These are phyloP conservation scores for Terrapene triunguis DNA, from an alignment of 2,113 vertebrate genomes.

Conservation along the genomic window DNA sequence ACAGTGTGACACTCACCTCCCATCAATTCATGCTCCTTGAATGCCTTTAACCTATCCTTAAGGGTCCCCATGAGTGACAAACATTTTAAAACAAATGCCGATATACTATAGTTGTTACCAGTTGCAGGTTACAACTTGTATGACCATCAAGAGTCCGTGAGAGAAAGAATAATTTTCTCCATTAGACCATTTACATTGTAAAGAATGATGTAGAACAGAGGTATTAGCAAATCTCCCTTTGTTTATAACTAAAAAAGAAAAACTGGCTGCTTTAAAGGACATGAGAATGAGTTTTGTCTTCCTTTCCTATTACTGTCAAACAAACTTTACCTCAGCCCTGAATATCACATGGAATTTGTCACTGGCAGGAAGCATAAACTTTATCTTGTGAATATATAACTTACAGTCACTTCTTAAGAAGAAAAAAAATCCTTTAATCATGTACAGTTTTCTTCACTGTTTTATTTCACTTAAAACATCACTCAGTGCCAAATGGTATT, in stretches of 20 bases:
- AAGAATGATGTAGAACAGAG: constrained; percentile 43
- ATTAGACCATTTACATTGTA: constrained; percentile 4
- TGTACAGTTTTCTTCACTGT: constrained; percentile 66
- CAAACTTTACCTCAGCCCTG: constrained; percentile 65
- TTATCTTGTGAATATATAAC: constrained; percentile 59
- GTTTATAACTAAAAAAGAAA: constrained; percentile 64
- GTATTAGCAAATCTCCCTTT: constrained; percentile 43
- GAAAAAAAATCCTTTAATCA: constrained; percentile 80
- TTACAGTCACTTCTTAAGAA: constrained; percentile 75
- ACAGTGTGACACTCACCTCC: background rate
- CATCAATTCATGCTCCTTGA: background rate
- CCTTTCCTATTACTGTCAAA: constrained; percentile 70
- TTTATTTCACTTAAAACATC: constrained; percentile 80
- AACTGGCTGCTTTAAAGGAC: constrained; percentile 60
- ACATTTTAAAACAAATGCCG: background rate
- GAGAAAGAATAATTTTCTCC: constrained; percentile 6
- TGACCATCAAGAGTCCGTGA: background rate
- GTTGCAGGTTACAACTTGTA: background rate
- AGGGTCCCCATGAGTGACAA: background rate
- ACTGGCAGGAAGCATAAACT: constrained; percentile 69
- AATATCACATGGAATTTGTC: constrained; percentile 64
- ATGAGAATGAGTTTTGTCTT: constrained; percentile 69
- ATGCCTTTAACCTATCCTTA: background rate
- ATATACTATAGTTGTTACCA: background rate
- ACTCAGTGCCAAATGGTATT: constrained; percentile 81